These are phyloP conservation scores for Schizaphis graminum DNA, from an alignment of 2,888 invertebrate species.

Conservation along the genomic window DNA sequence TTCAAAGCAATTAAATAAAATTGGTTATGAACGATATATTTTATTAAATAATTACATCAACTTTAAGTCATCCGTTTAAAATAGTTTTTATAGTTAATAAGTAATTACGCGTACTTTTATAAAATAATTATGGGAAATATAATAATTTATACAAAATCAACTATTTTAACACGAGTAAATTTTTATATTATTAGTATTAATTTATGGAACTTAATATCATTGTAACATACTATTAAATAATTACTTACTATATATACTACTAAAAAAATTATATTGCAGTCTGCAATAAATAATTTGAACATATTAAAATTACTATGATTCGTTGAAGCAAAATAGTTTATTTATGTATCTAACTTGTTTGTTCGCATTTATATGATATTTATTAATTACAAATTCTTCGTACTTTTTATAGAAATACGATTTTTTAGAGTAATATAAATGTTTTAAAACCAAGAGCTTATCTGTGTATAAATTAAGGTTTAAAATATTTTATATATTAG, in stretches of 20 bases:
- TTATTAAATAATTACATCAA: background rate
- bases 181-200: background rate
- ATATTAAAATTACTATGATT: background rate
- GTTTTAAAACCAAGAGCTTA: background rate
- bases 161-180: background rate
- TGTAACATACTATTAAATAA: background rate
- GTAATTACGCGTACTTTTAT: background rate
- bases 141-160: background rate
- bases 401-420: background rate
- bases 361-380: background rate
- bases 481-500: background rate
- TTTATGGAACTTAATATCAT: background rate
- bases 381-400: background rate
- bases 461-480: background rate
- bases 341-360: background rate
- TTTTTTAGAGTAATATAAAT: background rate
- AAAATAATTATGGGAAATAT: background rate
- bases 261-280: background rate
- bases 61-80: background rate
- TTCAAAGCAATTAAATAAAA: background rate
- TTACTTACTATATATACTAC: background rate
- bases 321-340: background rate
- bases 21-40: background rate
- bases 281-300: background rate
- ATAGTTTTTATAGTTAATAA: background rate